Conservation (phyloP, 2,113 vertebrate genomes). For the Phylloscopus whistleri region DNA sequence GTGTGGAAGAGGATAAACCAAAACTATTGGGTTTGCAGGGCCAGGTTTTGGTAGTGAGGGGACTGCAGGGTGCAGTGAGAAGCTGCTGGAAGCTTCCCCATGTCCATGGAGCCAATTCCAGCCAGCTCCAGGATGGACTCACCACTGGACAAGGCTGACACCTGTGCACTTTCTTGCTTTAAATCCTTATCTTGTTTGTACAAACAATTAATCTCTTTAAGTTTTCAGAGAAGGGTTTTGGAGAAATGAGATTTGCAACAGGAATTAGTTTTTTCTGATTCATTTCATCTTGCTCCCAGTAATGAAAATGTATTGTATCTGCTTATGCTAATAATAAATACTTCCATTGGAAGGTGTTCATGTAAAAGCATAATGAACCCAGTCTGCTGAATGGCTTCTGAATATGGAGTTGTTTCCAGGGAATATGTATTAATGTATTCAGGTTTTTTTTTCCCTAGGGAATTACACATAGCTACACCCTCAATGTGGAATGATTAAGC, state of each 20-base stretch:
- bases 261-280: slow-evolving; percentile 11
- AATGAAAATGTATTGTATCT: slow-evolving; percentile 35
- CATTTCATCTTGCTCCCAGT: background rate
- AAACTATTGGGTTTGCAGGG: background rate
- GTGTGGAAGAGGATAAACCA: background rate
- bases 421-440: slow-evolving; percentile 39
- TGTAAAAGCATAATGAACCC: slow-evolving; percentile 21
- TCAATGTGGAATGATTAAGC: background rate
- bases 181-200: background rate
- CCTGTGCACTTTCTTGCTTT: background rate
- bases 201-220: background rate
- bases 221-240: background rate
- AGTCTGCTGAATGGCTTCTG: background rate
- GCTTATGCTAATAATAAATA: slow-evolving; percentile 26
- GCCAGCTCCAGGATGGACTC: background rate
- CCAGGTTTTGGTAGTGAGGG: background rate
- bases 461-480: slow-evolving; percentile 27
- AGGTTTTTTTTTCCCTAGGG: slow-evolving; percentile 28
- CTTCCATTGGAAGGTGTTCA: slow-evolving; percentile 36
- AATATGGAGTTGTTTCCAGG: slow-evolving; percentile 57
- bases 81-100: background rate
- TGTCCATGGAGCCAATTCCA: background rate
- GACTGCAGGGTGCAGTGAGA: background rate
- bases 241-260: background rate
- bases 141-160: background rate